phyloP scores from a whole-genome alignment of 2,888 invertebrate genomes.

The Steinernema hermaphroditum region DNA sequence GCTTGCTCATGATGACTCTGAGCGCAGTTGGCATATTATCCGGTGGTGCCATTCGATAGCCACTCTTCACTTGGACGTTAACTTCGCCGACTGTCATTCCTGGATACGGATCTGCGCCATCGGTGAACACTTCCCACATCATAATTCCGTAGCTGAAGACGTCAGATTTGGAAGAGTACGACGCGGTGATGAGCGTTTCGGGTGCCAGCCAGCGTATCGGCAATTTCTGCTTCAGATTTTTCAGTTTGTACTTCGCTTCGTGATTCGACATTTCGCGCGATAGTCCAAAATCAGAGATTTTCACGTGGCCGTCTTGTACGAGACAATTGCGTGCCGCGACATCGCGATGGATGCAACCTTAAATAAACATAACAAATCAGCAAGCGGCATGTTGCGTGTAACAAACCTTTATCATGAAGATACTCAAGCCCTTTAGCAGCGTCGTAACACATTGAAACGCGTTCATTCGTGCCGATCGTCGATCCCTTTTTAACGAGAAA shows the following conservation, averaged over 20 bases:
- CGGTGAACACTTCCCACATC: slow-evolving; percentile 51
- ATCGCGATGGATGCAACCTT: slow-evolving; percentile 52
- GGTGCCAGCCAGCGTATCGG: slow-evolving; percentile 55
- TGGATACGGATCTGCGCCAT: slow-evolving; percentile 51
- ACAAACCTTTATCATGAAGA: slow-evolving; percentile 44
- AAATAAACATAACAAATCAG: neutral
- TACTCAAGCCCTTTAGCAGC: slow-evolving; percentile 52
- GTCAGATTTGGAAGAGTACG: slow-evolving; percentile 49
- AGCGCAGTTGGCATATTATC: slow-evolving; percentile 50
- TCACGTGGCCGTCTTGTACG: slow-evolving; percentile 45
- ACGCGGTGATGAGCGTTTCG: slow-evolving; percentile 48
- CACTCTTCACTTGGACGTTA: slow-evolving; percentile 38
- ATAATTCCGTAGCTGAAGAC: slow-evolving; percentile 53
- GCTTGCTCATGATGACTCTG: slow-evolving; percentile 44
- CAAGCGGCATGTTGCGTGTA: too few species aligned
- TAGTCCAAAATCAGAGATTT: slow-evolving; percentile 55
- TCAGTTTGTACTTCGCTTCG: slow-evolving; percentile 51
- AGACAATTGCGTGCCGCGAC: slow-evolving; percentile 52
- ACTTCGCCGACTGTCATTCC: slow-evolving; percentile 50
- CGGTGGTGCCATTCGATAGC: slow-evolving; percentile 51
- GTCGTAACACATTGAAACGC: slow-evolving; percentile 44
- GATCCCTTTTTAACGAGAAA: slow-evolving; percentile 42
- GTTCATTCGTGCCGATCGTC: slow-evolving; percentile 29
- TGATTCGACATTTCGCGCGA: slow-evolving; percentile 47
- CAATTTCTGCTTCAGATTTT: slow-evolving; percentile 48